These are phyloP conservation scores for Phoeniculus purpureus DNA, from an alignment of 2,797 vertebrate species.

Conservation along the genomic window DNA sequence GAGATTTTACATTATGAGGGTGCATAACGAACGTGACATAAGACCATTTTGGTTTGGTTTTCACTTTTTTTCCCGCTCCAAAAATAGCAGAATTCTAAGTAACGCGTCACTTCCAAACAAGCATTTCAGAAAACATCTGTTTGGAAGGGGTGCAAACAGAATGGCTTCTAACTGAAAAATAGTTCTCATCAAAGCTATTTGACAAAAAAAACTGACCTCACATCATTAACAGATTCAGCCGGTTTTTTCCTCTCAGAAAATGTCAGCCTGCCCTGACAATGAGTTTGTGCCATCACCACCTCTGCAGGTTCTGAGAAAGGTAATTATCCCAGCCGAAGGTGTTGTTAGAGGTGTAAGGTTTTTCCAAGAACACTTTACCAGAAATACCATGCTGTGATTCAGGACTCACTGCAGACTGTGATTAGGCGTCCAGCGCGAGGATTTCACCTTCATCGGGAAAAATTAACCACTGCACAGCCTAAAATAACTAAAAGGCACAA, in stretches of 20 bases:
- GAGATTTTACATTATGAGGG: background rate
- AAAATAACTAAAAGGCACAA: background rate
- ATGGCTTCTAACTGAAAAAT: background rate
- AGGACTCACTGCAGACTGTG: background rate
- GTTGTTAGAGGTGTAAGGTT: background rate
- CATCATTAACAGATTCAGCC: background rate
- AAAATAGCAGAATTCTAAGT: background rate
- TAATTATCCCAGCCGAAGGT: background rate
- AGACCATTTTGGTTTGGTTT: accelerated
- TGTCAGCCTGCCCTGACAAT: background rate
- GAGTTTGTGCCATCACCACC: background rate
- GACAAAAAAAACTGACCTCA: background rate
- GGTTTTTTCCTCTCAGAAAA: accelerated
- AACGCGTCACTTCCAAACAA: background rate
- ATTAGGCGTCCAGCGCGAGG: background rate
- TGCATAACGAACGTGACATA: background rate
- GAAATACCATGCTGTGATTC: background rate
- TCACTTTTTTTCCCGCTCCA: accelerated
- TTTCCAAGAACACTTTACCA: background rate
- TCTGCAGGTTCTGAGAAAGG: background rate
- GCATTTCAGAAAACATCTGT: background rate
- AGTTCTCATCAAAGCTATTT: background rate
- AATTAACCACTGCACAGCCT: background rate
- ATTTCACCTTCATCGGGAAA: background rate
- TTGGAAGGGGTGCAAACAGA: background rate